Conservation (phyloP, 2,888 invertebrate genomes). For the Tenthredo distinguenda region DNA sequence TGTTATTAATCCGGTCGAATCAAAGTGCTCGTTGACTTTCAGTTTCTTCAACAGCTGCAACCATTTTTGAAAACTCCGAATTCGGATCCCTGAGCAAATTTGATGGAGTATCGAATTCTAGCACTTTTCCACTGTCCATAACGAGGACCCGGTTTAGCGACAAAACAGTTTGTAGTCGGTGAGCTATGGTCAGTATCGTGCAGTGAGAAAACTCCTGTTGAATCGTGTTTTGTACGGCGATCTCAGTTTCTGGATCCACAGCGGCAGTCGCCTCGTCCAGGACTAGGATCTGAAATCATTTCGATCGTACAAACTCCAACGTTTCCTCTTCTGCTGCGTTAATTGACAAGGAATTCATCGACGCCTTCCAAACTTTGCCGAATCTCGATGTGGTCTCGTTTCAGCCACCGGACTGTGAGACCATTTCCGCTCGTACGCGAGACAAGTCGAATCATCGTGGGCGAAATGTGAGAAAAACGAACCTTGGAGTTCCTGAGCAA, state of each 20-base stretch:
- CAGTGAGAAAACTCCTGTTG: conserved; percentile 79
- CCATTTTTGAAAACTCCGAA: conserved; percentile 78
- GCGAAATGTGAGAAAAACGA: conserved; percentile 51
- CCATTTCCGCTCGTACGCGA: conserved; percentile 14
- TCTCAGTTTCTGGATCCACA: conserved; percentile 82
- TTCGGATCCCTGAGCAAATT: conserved; percentile 75
- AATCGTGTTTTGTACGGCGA: conserved; percentile 79
- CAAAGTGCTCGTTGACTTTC: conserved; percentile 46
- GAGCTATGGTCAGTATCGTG: conserved; percentile 83
- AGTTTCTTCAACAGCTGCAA: conserved; percentile 70
- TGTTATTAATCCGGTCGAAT: not conserved
- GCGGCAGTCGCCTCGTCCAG: conserved; percentile 82
- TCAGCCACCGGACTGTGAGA: not conserved
- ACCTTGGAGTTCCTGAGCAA: conserved; percentile 81
- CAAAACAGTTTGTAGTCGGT: conserved; percentile 81
- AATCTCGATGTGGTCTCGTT: not conserved
- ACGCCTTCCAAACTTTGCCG: conserved; percentile 3
- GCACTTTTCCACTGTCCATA: conserved; percentile 79
- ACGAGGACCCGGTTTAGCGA: conserved; percentile 80
- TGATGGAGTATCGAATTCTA: conserved; percentile 78
- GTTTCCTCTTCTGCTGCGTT: not conserved
- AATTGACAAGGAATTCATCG: not conserved
- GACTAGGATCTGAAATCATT: conserved; percentile 78
- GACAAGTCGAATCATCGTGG: conserved; percentile 2
- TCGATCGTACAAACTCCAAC: not conserved